Evolutionary conservation across 1,140 invertebrate species (phyloP), one percentile per base, ranked within the genome.

Genomic region (Capitella teleta): DNA sequence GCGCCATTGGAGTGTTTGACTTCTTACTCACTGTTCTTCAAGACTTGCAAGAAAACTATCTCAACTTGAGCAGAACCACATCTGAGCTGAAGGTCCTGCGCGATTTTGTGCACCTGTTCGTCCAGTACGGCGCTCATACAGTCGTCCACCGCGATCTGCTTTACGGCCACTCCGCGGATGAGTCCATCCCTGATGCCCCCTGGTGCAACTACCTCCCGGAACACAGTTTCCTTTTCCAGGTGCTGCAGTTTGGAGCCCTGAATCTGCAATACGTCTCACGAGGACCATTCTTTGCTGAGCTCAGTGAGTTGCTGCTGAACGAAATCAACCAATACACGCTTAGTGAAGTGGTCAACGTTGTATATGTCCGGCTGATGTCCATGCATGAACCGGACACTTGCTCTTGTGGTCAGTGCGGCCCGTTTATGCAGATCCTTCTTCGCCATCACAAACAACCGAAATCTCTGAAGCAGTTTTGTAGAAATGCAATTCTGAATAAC

Each of bases 211-310:
- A n/a, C n/a, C n/a, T n/a, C n/a, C n/a, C n/a, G n/a, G n/a, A n/a
- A n/a, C 28, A 34, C 16, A 47, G 16, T 5, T 47, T 47, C 45
- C 45, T 47, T 25, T 47, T 32, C 28, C 45, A 47, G 18, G 30
- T 32, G 19, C 45, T 47, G n/a, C 18, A 34, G 18, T 47, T 47
- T 34, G 45, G 45, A 2, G 28, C 45, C 5, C 18, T 32, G 16
- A 28, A 36, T 18, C 32, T 47, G 28, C 6, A 47, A 18, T 47
- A 32, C 18, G 45, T 47, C 28, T 32, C 10, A 2, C 14, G 21
- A 16, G 32, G 45, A 5, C 3, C 19, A 18, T 8, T 34, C 14
- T 36, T 32, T 32, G 18, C 19, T 6, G 45, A 32, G 28, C 26
- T 47, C 5, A 8, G 19, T 28, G 21, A 34, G 5, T 19, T 32